These are phyloP conservation scores for Phyto melanocephala DNA, from an alignment of 2,888 invertebrate species.

Conservation along the genomic window DNA sequence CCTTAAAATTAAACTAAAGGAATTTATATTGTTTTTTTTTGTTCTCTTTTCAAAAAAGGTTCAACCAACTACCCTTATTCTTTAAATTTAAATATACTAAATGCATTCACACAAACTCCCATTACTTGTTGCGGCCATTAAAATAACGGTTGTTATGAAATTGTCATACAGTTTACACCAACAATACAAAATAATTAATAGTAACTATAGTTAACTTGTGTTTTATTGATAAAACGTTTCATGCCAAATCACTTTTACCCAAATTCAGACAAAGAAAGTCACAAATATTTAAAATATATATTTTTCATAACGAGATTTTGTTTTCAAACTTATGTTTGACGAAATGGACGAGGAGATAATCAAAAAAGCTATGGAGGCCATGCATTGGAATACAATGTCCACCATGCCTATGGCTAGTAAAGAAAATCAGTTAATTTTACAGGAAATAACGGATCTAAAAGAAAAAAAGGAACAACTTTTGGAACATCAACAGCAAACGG, in stretches of 20 bases:
- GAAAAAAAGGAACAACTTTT: constrained; percentile 79
- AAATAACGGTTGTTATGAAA: constrained; percentile 37
- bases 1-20: too few relatives aligned
- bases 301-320: neutral
- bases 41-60: too few relatives aligned
- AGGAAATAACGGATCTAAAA: constrained; percentile 79
- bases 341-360: constrained; percentile 70
- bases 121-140: neutral
- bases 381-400: constrained; percentile 81
- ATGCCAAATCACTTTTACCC: neutral
- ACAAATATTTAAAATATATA: constrained; percentile 16
- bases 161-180: neutral
- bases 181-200: neutral
- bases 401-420: constrained; percentile 89
- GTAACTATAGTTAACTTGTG: constrained; percentile 38
- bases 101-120: too few relatives aligned
- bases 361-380: constrained; percentile 71
- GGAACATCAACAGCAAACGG: constrained; percentile 78
- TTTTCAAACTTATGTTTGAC: too few relatives aligned
- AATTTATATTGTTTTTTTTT: too few relatives aligned
- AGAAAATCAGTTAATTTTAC: constrained; percentile 81
- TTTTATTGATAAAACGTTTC: constrained; percentile 57
- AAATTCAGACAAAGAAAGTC: neutral
- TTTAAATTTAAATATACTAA: too few relatives aligned
- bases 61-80: too few relatives aligned